These are phyloP conservation scores for Lethocerus indicus DNA, from an alignment of 1,140 invertebrate genomes.

Conservation along the genomic window DNA sequence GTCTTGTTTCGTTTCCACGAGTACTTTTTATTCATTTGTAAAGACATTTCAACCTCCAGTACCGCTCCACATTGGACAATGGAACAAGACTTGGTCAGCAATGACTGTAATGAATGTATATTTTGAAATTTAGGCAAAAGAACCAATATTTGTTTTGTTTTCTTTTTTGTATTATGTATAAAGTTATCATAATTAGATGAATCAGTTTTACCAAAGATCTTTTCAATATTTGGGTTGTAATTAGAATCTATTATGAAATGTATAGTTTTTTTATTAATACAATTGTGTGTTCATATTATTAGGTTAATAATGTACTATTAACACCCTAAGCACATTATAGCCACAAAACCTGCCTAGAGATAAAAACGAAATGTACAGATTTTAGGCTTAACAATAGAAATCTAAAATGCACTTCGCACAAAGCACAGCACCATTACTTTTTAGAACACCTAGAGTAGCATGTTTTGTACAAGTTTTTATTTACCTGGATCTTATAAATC, in stretches of 20 bases:
- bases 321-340: background rate
- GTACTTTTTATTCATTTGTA: conserved; percentile 1
- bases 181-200: background rate
- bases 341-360: background rate
- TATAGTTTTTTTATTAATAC: background rate
- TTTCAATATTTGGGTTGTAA: background rate
- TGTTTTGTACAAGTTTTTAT: conserved; percentile 4
- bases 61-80: background rate
- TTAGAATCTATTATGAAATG: background rate
- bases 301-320: background rate
- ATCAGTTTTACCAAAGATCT: background rate
- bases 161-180: background rate
- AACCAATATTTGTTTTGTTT: background rate
- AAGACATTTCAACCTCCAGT: background rate
- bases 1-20: too few species aligned
- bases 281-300: conserved; percentile 3
- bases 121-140: background rate
- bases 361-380: conserved; percentile 5
- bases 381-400: background rate
- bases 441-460: conserved; percentile 5
- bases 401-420: conserved; percentile 4
- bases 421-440: background rate
- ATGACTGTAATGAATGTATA: background rate
- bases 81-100: background rate
- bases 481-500: background rate